phyloP scores from a whole-genome alignment of 1,140 invertebrate species.

The Belonocnema kinseyi region DNA sequence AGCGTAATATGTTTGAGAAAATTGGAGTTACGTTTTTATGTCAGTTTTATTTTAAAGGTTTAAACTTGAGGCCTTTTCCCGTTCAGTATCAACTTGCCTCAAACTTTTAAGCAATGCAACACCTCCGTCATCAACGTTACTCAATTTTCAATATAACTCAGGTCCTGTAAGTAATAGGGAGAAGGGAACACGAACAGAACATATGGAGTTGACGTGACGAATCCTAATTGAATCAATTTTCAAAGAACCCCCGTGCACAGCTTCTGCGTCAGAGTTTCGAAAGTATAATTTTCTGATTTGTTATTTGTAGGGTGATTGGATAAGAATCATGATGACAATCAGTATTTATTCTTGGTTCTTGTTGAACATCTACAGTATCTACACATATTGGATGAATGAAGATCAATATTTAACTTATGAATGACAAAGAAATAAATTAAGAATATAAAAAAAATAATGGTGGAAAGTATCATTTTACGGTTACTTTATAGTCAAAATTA shows the following conservation, averaged over 20 bases:
- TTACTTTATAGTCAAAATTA: too few relatives aligned
- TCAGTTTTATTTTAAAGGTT: too few relatives aligned
- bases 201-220: slow-evolving; percentile 30
- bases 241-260: slow-evolving; percentile 22
- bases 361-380: neutral
- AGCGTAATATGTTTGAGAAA: too few relatives aligned
- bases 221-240: slow-evolving; percentile 30
- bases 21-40: too few relatives aligned
- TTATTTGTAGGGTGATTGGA: neutral
- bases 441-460: too few relatives aligned
- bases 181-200: slow-evolving; percentile 5
- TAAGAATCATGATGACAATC: slow-evolving; percentile 10
- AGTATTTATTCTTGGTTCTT: neutral
- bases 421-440: too few relatives aligned
- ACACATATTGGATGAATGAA: too few relatives aligned
- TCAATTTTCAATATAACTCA: slow-evolving; percentile 22
- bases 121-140: neutral
- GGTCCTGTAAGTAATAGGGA: slow-evolving; percentile 18
- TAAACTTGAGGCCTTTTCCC: neutral
- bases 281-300: slow-evolving; percentile 22
- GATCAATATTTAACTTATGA: too few relatives aligned
- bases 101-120: neutral
- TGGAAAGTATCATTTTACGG: too few relatives aligned
- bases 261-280: neutral
- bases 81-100: neutral